Percentiles rank a stretch among this genome's conserved stretches.
Conservation (phyloP, 2,888 invertebrate genomes). For the Serrognathus titanus region DNA sequence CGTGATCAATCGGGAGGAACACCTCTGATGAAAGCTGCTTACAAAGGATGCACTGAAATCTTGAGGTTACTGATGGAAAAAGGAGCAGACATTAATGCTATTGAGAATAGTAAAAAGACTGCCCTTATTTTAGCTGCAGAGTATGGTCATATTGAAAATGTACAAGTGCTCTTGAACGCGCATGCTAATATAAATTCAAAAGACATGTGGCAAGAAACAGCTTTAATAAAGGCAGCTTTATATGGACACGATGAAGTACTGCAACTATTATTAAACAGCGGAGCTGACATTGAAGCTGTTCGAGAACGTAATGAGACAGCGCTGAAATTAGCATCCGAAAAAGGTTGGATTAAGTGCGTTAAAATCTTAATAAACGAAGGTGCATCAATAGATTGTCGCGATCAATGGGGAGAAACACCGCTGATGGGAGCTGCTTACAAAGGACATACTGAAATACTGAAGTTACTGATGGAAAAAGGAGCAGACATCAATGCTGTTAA, state of each 20-base stretch:
- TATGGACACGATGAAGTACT: background rate
- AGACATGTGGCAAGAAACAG: background rate
- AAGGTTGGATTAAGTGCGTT: too few species aligned
- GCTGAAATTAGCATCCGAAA: too few species aligned
- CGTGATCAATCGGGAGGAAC: too few species aligned
- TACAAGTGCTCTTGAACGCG: background rate
- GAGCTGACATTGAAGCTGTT: background rate
- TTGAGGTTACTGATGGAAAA: too few species aligned
- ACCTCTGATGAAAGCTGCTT: too few species aligned
- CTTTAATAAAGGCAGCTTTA: background rate
- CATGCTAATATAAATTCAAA: background rate
- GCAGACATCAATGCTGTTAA: background rate
- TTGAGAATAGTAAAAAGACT: too few species aligned
- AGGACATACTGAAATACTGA: background rate
- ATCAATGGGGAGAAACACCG: background rate
- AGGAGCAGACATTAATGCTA: too few species aligned
- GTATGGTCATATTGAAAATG: too few species aligned
- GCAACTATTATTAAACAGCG: background rate
- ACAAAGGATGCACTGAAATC: too few species aligned
- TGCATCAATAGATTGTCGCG: background rate
- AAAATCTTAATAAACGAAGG: too few species aligned
- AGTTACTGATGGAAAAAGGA: conserved; percentile 57
- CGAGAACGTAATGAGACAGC: too few species aligned
- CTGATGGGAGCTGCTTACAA: background rate
- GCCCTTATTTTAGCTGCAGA: too few species aligned